phyloP scores from a whole-genome alignment of 2,113 vertebrate species.

The Morphnarchus princeps region DNA sequence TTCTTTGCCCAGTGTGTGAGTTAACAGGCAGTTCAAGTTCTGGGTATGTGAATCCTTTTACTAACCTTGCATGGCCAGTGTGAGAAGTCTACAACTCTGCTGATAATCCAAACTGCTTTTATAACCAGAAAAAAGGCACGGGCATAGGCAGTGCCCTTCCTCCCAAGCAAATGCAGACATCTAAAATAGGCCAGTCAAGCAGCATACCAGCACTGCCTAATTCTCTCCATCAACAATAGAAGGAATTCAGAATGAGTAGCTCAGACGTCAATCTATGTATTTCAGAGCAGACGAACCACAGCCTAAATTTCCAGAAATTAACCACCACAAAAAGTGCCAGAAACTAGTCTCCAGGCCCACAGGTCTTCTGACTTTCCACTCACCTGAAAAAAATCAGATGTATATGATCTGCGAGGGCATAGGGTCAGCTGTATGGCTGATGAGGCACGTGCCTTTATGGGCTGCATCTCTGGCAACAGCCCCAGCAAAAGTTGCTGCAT shows the following conservation, averaged over 20 bases:
- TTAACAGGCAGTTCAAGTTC: background rate
- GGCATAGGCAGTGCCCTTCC: background rate
- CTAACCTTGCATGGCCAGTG: background rate
- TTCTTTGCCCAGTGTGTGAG: background rate
- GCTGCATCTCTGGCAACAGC: background rate
- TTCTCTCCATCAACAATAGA: background rate
- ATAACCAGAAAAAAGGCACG: background rate
- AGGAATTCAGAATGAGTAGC: background rate
- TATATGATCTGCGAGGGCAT: background rate
- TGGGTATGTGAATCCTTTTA: background rate
- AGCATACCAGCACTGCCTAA: background rate
- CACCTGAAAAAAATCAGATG: background rate
- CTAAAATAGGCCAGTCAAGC: background rate
- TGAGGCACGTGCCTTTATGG: accelerated
- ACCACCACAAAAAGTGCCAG: background rate
- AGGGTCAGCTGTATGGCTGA: background rate
- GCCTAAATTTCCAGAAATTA: background rate
- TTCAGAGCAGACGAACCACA: background rate
- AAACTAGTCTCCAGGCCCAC: background rate
- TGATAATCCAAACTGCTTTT: background rate
- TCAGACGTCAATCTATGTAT: background rate
- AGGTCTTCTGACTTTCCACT: background rate
- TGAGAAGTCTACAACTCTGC: background rate
- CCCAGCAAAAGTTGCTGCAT: background rate
- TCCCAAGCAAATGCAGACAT: background rate